Base-by-base conservation (phyloP, 1,140 invertebrate genomes). In the Ostrea edulis region DNA sequence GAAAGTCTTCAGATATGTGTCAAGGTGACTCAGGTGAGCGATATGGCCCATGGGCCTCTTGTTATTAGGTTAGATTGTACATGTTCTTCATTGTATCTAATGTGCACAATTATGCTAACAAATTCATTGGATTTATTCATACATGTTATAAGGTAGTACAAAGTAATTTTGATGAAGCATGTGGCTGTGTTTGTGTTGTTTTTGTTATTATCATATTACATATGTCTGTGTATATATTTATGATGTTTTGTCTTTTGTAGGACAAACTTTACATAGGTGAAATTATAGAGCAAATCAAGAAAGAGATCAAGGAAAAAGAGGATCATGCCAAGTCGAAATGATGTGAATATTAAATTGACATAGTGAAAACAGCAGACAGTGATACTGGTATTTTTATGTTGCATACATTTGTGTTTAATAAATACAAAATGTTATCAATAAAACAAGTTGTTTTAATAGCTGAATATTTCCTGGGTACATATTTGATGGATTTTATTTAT, bases 231-330 rank as follows among this genome's bases (percentile, higher is more conserved):
- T n/a, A n/a, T 20, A n/a, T 25, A 25, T 25, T 25, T 68, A 7
- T 68, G 22, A n/a, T 68, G n/a, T 68, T 68, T 9, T 68, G 29
- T 71, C 4, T 71, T 12, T 71, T 71, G 68, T 71, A 71, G 68
- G 68, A 71, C 22, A 35, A 12, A 71, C 22, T 71, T 29, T 71
- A 71, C 68, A n/a, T 71, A 12, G 29, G 12, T 4, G 22, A n/a
- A 71, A 9, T 29, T 35, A 29, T 71, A 29, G 22, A 71, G 5
- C 12, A 25, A 29, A 71, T 71, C 9, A 12, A 71, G 14, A 71
- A 71, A 12, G 68, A 71, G 22, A 25, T 71, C 29, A 71, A 71
- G 29, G 68, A 71, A 35, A 71, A 35, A 35, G 29, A 71, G 68
- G 68, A 71, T 29, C 25, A 29, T 71, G 22, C 0, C 12, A 71